Evolutionary conservation across 2,797 vertebrate genomes (phyloP).

Genomic region (Distichodus sexfasciatus): DNA sequence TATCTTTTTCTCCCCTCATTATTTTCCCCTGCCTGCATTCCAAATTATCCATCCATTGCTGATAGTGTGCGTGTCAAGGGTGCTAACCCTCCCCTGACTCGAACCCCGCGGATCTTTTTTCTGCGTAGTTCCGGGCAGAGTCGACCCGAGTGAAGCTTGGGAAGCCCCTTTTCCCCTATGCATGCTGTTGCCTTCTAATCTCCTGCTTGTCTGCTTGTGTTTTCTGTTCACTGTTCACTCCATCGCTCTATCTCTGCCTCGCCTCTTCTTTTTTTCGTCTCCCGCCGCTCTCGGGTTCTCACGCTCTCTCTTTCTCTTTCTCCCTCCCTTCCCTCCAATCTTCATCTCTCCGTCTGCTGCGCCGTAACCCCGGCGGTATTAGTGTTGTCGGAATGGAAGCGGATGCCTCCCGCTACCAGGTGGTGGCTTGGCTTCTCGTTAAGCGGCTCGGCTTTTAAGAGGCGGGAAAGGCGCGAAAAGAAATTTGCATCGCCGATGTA

Average conservation of each 20-base stretch:
- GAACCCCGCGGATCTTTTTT: too few relatives aligned
- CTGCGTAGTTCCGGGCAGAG: background rate
- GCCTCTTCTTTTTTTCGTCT: background rate
- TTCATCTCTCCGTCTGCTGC: background rate
- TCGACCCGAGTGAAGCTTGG: slow-evolving; percentile 8
- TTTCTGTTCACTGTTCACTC: too few relatives aligned
- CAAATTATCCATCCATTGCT: too few relatives aligned
- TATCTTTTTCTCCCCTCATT: slow-evolving; percentile 12
- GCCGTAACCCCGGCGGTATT: slow-evolving; percentile 35
- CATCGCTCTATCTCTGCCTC: slow-evolving; percentile 41
- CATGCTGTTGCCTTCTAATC: slow-evolving; percentile 16
- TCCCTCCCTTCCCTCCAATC: background rate
- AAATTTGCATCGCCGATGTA: slow-evolving; percentile 40
- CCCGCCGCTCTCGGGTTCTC: slow-evolving; percentile 35
- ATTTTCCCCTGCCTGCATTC: background rate
- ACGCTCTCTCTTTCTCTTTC: slow-evolving; percentile 39
- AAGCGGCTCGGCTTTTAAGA: slow-evolving; percentile 27
- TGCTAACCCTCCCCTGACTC: too few relatives aligned
- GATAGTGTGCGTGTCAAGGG: too few relatives aligned
- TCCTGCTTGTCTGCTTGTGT: slow-evolving; percentile 18
- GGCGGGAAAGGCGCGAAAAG: background rate
- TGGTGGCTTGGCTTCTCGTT: slow-evolving; percentile 37
- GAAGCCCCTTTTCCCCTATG: background rate
- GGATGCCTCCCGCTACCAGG: slow-evolving; percentile 24
- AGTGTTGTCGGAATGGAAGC: slow-evolving; percentile 30